Evolutionary conservation across 2,113 vertebrate genomes (phyloP).

Genomic region (Gallinago undulata): DNA sequence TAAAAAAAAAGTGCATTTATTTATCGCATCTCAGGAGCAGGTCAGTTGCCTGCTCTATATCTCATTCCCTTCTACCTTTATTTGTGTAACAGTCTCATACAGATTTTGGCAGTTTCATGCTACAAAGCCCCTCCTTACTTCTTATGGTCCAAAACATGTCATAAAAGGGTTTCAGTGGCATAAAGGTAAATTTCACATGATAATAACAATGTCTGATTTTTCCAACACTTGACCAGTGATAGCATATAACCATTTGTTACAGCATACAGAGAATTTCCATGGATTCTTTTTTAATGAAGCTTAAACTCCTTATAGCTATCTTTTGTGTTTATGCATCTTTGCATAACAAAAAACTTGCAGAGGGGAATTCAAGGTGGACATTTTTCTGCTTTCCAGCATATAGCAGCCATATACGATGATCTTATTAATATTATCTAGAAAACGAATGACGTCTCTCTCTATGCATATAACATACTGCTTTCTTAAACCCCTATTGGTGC

Average conservation of each 20-base stretch:
- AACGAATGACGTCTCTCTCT: fast-evolving
- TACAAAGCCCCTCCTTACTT: neutral
- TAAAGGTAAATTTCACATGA: neutral
- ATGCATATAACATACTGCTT: neutral
- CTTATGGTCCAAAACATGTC: neutral
- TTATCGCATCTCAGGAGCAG: neutral
- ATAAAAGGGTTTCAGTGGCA: neutral
- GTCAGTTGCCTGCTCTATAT: neutral
- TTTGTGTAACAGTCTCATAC: neutral
- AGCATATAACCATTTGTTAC: neutral
- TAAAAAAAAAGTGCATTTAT: neutral
- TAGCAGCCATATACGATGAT: neutral
- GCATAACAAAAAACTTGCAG: neutral
- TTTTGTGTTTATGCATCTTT: neutral
- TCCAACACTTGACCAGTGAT: neutral
- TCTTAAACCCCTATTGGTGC: neutral
- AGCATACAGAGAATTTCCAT: neutral
- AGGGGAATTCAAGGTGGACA: neutral
- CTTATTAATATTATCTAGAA: neutral
- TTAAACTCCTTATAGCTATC: neutral
- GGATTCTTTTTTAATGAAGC: neutral
- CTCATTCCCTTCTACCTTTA: neutral
- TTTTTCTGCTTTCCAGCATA: neutral
- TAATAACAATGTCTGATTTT: neutral
- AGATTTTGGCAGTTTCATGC: neutral